phyloP scores from a whole-genome alignment of 2,797 vertebrate genomes.

The Cuniculus paca region DNA sequence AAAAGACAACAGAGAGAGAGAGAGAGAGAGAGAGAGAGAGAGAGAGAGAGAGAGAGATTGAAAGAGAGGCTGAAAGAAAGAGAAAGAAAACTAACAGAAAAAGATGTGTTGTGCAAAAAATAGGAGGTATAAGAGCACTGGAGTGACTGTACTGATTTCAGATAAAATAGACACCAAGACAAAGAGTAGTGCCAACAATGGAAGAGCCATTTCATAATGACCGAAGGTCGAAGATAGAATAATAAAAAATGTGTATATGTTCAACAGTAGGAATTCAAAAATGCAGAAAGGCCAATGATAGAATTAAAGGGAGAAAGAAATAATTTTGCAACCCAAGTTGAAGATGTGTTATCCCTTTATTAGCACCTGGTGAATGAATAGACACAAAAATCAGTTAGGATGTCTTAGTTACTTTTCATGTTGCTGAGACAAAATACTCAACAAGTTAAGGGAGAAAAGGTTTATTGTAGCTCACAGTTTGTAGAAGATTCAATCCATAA shows the following conservation, averaged over 20 bases:
- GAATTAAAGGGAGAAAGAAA: neutral
- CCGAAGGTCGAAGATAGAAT: neutral
- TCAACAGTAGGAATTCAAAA: neutral
- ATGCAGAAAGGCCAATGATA: neutral
- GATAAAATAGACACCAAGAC: neutral
- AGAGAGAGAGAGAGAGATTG: no score
- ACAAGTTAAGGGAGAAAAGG: neutral
- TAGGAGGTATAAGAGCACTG: neutral
- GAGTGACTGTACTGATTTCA: neutral
- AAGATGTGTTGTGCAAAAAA: neutral
- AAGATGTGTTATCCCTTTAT: neutral
- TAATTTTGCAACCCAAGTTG: neutral
- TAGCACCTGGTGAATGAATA: neutral
- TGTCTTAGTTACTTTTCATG: neutral
- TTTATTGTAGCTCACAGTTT: neutral
- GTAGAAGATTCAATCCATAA: neutral
- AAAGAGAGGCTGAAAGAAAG: no score
- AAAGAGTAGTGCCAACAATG: neutral
- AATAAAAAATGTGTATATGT: neutral
- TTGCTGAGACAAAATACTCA: neutral
- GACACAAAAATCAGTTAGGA: neutral
- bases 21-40: neutral
- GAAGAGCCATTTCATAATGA: neutral
- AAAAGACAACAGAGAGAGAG: no score
- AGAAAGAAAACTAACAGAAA: neutral